Evolutionary conservation across 2,888 invertebrate species (phyloP).

Genomic region (Heliconius cydno): DNA sequence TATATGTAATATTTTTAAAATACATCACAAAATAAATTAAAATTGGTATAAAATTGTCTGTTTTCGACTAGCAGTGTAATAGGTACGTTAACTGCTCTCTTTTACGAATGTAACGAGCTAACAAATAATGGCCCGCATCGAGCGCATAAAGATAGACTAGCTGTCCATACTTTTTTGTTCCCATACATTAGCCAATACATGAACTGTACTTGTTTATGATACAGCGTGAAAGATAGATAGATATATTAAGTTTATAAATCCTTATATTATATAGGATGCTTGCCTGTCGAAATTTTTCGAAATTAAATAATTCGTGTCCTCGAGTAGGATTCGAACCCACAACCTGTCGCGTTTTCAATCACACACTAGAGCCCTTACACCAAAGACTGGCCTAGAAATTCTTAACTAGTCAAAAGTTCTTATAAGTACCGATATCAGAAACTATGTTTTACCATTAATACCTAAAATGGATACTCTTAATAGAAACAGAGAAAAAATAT

Average conservation of each 20-base stretch:
- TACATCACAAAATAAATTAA: background rate
- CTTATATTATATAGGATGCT: too few relatives aligned
- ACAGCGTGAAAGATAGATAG: background rate
- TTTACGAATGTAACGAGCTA: conserved; percentile 13
- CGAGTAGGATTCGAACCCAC: background rate
- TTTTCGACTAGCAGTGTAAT: conserved; percentile 7
- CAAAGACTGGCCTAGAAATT: background rate
- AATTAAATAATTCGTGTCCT: background rate
- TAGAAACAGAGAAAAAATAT: too few relatives aligned
- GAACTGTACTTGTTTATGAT: background rate
- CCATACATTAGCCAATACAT: conserved; percentile 1
- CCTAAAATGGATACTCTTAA: too few relatives aligned
- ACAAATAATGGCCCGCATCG: conserved; percentile 14
- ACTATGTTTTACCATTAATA: too few relatives aligned
- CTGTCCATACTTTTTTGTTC: background rate
- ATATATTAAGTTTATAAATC: background rate
- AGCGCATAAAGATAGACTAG: background rate
- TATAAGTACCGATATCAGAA: too few relatives aligned
- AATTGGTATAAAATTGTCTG: conserved; percentile 3
- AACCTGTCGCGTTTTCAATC: background rate
- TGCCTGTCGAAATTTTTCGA: background rate
- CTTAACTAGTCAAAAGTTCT: too few relatives aligned
- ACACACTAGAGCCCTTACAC: background rate
- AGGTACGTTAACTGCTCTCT: conserved; percentile 2
- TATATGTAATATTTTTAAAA: background rate